Conservation (phyloP, 1,140 invertebrate genomes). For the Drosophila grimshawi region DNA sequence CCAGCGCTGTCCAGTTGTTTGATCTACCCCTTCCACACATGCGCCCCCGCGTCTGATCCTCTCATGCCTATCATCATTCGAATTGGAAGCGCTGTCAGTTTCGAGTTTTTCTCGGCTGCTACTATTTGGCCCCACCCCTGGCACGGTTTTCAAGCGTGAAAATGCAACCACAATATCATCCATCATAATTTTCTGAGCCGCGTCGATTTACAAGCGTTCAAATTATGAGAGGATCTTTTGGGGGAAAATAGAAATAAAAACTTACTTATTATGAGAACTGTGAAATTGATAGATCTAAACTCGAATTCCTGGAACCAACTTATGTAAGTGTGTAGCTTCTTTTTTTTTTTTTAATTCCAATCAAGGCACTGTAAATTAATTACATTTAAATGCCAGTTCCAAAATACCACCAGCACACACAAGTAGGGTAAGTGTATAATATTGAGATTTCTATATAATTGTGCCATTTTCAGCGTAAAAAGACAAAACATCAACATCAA, state of each 20-base stretch:
- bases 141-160: slow-evolving; percentile 59
- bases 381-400: slow-evolving; percentile 63
- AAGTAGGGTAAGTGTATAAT: neutral
- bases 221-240: slow-evolving; percentile 64
- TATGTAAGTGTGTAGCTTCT: neutral
- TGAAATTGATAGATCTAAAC: slow-evolving; percentile 59
- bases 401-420: slow-evolving; percentile 21
- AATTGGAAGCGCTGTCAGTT: slow-evolving; percentile 66
- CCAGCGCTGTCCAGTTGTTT: slow-evolving; percentile 46
- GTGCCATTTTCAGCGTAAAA: slow-evolving; percentile 56
- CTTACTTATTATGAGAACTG: slow-evolving; percentile 61
- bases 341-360: slow-evolving; percentile 1
- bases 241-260: slow-evolving; percentile 20
- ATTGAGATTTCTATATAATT: slow-evolving; percentile 57
- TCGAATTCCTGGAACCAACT: slow-evolving; percentile 44
- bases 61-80: slow-evolving; percentile 35
- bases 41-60: slow-evolving; percentile 44
- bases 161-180: slow-evolving; percentile 68
- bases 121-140: slow-evolving; percentile 20
- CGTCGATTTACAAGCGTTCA: slow-evolving; percentile 80
- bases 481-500: slow-evolving; percentile 29
- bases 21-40: slow-evolving; percentile 49
- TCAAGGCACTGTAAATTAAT: slow-evolving; percentile 65
- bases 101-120: slow-evolving; percentile 56
- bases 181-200: slow-evolving; percentile 77